Conservation (phyloP, 2,888 invertebrate genomes). For the Eueremaeus valkanovi region DNA sequence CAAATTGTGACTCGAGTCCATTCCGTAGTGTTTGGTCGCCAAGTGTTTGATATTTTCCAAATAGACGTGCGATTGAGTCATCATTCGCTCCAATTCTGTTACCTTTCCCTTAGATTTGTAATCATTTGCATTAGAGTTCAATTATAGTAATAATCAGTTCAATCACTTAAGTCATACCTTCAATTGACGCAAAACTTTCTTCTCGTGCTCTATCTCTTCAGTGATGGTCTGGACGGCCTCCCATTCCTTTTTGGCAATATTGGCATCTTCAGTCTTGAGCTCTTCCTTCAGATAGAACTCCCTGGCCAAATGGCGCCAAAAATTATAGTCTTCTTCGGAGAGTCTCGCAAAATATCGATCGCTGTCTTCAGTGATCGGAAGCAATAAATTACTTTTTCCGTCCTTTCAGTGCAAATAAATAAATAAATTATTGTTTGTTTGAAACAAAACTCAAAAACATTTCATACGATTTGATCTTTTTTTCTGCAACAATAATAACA, state of each 20-base stretch:
- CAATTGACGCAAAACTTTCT: slow-evolving; percentile 49
- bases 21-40: neutral
- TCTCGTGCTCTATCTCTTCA: slow-evolving; percentile 50
- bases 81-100: slow-evolving; percentile 51
- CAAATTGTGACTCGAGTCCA: slow-evolving; percentile 31
- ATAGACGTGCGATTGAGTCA: slow-evolving; percentile 47
- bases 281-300: slow-evolving; percentile 43
- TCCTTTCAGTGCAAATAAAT: neutral
- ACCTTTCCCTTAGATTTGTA: no score
- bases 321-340: slow-evolving; percentile 47
- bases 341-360: slow-evolving; percentile 23
- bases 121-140: no score
- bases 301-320: slow-evolving; percentile 48
- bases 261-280: slow-evolving; percentile 42
- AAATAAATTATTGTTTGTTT: neutral
- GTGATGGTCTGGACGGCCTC: slow-evolving; percentile 42
- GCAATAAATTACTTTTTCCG: neutral
- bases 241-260: slow-evolving; percentile 43
- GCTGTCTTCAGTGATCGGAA: neutral
- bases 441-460: no score
- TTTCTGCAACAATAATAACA: slow-evolving; percentile 37
- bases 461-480: slow-evolving; percentile 25
- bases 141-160: no score
- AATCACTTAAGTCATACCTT: slow-evolving; percentile 46
- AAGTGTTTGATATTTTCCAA: slow-evolving; percentile 48